Conservation (phyloP, 2,113 vertebrate genomes). For the Panthera tigris region DNA sequence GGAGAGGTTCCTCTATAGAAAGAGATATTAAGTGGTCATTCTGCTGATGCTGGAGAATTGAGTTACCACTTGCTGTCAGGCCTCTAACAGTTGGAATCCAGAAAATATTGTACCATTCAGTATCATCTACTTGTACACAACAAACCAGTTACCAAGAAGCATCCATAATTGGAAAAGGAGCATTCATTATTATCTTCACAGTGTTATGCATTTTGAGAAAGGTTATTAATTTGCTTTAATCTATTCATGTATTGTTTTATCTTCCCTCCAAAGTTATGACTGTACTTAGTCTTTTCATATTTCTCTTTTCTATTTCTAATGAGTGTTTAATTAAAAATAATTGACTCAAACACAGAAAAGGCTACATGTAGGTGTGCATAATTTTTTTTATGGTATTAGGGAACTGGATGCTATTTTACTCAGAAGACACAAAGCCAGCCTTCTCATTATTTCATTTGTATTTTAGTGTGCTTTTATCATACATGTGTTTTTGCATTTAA, state of each 20-base stretch:
- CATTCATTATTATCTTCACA: not conserved
- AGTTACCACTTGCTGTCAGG: not conserved
- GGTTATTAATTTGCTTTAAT: not conserved
- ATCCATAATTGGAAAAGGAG: not conserved
- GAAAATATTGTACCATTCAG: not conserved
- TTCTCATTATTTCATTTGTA: not conserved
- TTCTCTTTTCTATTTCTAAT: constrained; percentile 18
- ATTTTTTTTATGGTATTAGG: not conserved
- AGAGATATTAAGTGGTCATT: not conserved
- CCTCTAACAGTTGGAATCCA: not conserved
- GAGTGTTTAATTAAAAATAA: not conserved
- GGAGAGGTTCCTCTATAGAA: not conserved
- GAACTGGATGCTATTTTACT: not conserved
- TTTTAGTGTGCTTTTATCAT: not conserved
- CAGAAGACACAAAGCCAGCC: not conserved
- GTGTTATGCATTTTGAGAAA: not conserved
- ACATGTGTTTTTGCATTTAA: not conserved
- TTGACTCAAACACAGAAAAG: not conserved
- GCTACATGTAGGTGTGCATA: fast-evolving
- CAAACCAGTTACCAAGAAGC: not conserved
- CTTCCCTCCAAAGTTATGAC: not conserved
- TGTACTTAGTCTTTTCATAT: not conserved
- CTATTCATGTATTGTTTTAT: not conserved
- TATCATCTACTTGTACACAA: not conserved
- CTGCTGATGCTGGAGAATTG: not conserved